Evolutionary conservation across 2,113 vertebrate species (phyloP).

Genomic region (Mugil cephalus): DNA sequence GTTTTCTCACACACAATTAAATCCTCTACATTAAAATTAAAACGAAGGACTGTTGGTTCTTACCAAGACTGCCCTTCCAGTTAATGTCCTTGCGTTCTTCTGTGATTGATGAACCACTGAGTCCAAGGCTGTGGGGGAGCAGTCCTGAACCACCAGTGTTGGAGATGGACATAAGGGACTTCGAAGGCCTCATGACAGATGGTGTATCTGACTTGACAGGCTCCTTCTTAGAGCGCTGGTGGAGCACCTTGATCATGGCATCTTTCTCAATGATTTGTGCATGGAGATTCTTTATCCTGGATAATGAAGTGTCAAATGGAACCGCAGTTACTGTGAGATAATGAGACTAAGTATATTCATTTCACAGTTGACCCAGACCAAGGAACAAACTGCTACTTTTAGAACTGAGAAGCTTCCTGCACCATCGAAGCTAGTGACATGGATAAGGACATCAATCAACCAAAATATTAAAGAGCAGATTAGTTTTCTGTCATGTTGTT

Average conservation of each 20-base stretch:
- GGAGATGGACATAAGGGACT: slow-evolving; percentile 98
- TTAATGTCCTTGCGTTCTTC: slow-evolving; percentile 94
- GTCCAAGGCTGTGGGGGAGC: slow-evolving; percentile 90
- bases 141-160: slow-evolving; percentile 90
- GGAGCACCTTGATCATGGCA: slow-evolving; percentile 99
- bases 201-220: slow-evolving; percentile 90
- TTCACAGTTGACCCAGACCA: too few relatives aligned
- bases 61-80: slow-evolving; percentile 99
- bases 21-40: background rate
- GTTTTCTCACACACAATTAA: background rate
- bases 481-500: too few relatives aligned
- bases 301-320: background rate
- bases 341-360: too few relatives aligned
- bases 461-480: too few relatives aligned
- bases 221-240: slow-evolving; percentile 97
- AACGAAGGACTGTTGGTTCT: slow-evolving; percentile 17
- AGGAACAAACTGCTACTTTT: too few relatives aligned
- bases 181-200: slow-evolving; percentile 94
- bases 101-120: slow-evolving; percentile 93
- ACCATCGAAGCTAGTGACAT: too few relatives aligned
- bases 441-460: too few relatives aligned
- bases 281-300: slow-evolving; percentile 97
- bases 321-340: background rate
- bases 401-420: too few relatives aligned
- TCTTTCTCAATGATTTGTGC: slow-evolving; percentile 99